These are phyloP conservation scores for Caenorhabditis zanzibari DNA, from an alignment of 2,888 invertebrate species.

Conservation along the genomic window DNA sequence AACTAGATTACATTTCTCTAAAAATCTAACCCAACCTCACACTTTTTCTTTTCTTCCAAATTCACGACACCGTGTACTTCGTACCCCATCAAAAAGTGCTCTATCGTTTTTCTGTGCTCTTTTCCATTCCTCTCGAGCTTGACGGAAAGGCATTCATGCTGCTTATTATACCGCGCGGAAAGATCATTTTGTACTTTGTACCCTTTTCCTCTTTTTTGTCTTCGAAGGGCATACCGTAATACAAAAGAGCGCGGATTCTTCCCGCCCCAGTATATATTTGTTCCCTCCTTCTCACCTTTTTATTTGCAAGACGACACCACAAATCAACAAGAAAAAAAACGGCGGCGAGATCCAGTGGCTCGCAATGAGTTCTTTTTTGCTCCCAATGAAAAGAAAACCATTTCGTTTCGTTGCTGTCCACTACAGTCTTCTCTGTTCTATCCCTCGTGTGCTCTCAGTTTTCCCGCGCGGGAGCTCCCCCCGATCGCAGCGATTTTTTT, in stretches of 20 bases:
- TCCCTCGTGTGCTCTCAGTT: not conserved
- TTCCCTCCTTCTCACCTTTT: conserved; percentile 51
- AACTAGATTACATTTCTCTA: conserved; percentile 40
- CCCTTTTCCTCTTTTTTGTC: conserved; percentile 20
- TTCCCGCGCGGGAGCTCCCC: conserved; percentile 17
- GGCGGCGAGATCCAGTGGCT: conserved; percentile 29
- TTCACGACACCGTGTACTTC: conserved; percentile 48
- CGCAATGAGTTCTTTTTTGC: conserved; percentile 23
- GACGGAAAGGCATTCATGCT: conserved; percentile 50
- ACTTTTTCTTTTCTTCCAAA: conserved; percentile 4
- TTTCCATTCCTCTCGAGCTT: conserved; percentile 33
- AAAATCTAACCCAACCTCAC: conserved; percentile 17
- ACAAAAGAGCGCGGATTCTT: conserved; percentile 9
- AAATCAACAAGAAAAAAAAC: conserved; percentile 37
- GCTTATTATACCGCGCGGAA: conserved; percentile 49
- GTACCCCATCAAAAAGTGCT: conserved; percentile 50
- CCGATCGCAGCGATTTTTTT: conserved; percentile 27
- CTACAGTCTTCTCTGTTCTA: conserved; percentile 43
- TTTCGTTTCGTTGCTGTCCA: conserved; percentile 58
- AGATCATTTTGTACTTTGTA: conserved; percentile 53
- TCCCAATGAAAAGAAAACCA: conserved; percentile 14
- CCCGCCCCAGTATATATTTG: conserved; percentile 11
- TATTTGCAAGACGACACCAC: conserved; percentile 53
- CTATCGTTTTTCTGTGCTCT: conserved; percentile 41
- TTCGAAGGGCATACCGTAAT: conserved; percentile 34